Evolutionary conservation across 2,113 vertebrate genomes (phyloP).

Genomic region (Chaetorhynchus papuensis): DNA sequence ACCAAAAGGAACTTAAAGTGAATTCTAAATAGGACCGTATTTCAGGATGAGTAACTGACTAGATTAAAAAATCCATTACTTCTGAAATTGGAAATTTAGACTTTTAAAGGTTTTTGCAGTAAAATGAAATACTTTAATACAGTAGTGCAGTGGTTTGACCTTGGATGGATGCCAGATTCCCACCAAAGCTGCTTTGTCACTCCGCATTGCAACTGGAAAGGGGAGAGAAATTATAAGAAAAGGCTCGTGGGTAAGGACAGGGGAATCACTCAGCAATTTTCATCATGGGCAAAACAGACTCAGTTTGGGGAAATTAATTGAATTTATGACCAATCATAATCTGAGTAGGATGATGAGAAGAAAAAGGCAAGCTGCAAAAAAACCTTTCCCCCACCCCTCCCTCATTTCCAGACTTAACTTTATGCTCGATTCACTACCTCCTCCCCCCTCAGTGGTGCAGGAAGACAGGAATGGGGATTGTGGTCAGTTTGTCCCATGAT

Average conservation of each 20-base stretch:
- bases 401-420: not conserved
- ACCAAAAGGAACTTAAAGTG: not conserved
- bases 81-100: not conserved
- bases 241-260: no score
- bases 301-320: not conserved
- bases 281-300: not conserved
- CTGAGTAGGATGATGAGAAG: not conserved
- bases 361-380: not conserved
- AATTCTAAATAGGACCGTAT: not conserved
- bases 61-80: not conserved
- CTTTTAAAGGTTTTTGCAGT: not conserved
- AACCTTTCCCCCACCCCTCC: not conserved
- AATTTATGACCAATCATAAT: not conserved
- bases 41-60: not conserved
- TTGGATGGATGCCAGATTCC: not conserved
- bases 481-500: not conserved
- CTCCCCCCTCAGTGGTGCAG: rapidly evolving
- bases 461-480: not conserved
- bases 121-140: not conserved
- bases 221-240: not conserved
- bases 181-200: not conserved
- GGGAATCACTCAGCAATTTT: not conserved
- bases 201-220: not conserved
- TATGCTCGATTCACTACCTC: rapidly evolving
- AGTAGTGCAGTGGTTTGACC: not conserved